Conservation (phyloP, 2,888 invertebrate genomes). For the Chrysina gloriosa region DNA sequence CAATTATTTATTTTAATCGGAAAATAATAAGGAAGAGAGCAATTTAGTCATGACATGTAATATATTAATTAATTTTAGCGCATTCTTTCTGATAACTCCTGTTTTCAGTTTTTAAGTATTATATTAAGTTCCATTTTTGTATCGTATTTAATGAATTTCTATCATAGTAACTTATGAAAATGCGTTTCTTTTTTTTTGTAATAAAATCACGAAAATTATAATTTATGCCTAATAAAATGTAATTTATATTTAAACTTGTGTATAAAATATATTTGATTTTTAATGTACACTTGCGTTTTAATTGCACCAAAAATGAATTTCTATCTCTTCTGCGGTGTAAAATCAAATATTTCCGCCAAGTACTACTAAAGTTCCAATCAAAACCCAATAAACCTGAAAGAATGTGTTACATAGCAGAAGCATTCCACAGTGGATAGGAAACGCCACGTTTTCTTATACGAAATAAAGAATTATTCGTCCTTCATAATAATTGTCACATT, state of each 20-base stretch:
- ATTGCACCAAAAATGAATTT: background rate
- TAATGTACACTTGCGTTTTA: conserved; percentile 54
- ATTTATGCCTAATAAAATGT: conserved; percentile 62
- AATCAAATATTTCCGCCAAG: too few species aligned
- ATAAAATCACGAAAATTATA: conserved; percentile 52
- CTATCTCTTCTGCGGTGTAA: too few species aligned
- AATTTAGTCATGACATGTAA: conserved; percentile 6
- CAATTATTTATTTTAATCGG: conserved; percentile 32
- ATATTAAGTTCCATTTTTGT: background rate
- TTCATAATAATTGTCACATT: too few species aligned
- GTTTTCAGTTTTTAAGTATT: background rate
- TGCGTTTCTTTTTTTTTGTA: conserved; percentile 54
- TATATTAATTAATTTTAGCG: conserved; percentile 24
- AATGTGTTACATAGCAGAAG: too few species aligned
- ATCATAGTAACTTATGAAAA: conserved; percentile 37
- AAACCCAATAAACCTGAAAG: too few species aligned
- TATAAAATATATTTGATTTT: conserved; percentile 64
- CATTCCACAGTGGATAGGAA: too few species aligned
- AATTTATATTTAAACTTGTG: conserved; percentile 64
- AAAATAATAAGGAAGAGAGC: conserved; percentile 22
- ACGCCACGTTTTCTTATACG: too few species aligned
- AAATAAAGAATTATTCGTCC: too few species aligned
- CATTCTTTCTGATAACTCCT: conserved; percentile 14
- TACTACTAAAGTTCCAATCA: too few species aligned
- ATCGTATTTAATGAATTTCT: conserved; percentile 5